Percentiles rank a stretch among this genome's conserved stretches.
phyloP scores from a whole-genome alignment of 2,797 vertebrate genomes.

The Antrozous pallidus region DNA sequence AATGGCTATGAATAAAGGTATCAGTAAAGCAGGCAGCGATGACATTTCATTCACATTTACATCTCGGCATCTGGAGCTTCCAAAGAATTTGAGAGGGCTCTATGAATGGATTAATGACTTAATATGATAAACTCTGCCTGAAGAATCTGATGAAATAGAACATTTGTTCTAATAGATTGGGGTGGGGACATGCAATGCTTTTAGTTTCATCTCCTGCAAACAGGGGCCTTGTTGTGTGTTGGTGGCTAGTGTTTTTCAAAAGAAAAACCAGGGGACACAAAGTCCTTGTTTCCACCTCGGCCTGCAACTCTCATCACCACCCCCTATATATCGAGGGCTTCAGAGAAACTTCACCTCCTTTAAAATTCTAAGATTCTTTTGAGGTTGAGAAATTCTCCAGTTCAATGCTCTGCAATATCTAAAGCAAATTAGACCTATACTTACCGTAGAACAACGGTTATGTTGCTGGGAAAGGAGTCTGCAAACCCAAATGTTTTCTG shows the following conservation, averaged over 20 bases:
- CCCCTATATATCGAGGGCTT: rapidly evolving
- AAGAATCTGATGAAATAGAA: not conserved
- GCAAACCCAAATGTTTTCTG: not conserved
- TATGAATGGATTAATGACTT: not conserved
- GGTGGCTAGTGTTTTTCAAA: not conserved
- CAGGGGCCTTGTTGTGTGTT: not conserved
- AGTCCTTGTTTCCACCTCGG: not conserved
- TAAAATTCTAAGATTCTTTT: not conserved
- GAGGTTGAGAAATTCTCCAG: not conserved
- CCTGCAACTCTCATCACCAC: too few species aligned
- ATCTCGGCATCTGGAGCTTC: not conserved
- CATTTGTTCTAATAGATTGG: not conserved
- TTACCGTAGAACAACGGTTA: not conserved
- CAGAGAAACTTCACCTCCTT: not conserved
- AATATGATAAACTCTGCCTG: not conserved
- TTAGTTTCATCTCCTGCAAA: not conserved
- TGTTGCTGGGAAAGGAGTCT: not conserved
- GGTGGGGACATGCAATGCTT: rapidly evolving
- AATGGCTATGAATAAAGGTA: not conserved
- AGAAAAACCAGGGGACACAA: not conserved
- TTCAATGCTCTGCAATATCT: not conserved
- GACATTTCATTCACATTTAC: not conserved
- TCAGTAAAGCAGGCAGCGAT: not conserved
- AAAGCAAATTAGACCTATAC: not conserved
- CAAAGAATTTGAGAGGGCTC: not conserved